Conservation (phyloP, 2,113 vertebrate species). For the Saimiri boliviensis region DNA sequence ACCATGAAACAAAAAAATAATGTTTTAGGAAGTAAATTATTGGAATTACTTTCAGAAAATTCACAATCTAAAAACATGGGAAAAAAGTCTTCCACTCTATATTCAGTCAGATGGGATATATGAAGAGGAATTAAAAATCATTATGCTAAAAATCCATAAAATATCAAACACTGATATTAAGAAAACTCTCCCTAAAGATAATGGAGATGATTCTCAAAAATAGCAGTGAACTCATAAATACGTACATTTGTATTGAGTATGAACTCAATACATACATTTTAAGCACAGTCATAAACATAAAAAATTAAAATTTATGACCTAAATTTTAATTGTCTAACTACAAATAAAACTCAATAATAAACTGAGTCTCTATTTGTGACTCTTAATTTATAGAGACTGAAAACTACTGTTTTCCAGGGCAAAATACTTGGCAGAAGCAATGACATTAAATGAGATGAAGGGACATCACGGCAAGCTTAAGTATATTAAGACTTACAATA, state of each 20-base stretch:
- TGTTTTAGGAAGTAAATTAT: neutral
- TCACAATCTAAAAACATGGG: neutral
- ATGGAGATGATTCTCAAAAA: neutral
- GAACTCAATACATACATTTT: neutral
- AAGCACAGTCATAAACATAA: neutral
- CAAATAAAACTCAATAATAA: conserved; percentile 17
- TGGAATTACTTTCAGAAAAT: neutral
- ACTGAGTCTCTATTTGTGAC: neutral
- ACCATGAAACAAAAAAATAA: neutral
- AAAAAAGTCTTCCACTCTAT: neutral
- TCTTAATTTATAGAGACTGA: no score
- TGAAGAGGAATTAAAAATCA: neutral
- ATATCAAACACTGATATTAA: neutral
- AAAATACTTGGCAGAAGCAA: neutral
- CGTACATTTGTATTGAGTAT: no score
- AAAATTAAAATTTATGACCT: neutral
- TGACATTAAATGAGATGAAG: neutral
- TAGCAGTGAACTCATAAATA: neutral
- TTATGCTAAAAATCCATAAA: neutral
- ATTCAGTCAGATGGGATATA: neutral
- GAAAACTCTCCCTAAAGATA: neutral
- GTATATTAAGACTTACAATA: neutral
- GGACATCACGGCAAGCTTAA: neutral
- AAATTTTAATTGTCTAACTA: neutral
- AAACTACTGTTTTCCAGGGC: neutral